Conservation (phyloP, 1,140 invertebrate species). For the Scaptodrosophila lebanonensis region DNA sequence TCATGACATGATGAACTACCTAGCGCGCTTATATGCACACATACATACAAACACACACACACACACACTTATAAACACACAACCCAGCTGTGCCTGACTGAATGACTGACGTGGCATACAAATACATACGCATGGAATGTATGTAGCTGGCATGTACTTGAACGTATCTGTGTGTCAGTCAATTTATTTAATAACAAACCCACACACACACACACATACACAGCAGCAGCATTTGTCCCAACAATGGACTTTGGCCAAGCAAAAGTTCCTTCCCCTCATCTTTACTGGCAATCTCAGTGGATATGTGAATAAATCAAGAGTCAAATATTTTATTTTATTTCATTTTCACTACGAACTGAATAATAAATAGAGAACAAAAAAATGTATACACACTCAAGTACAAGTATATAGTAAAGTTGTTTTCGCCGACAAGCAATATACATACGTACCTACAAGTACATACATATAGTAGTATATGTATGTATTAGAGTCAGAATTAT, state of each 20-base stretch:
- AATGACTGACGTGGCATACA: too few species aligned
- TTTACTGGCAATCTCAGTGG: conserved; percentile 39
- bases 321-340: conserved; percentile 65
- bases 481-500: too few species aligned
- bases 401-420: background rate
- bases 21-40: conserved; percentile 39
- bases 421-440: too few species aligned
- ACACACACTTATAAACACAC: conserved; percentile 19
- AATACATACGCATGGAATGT: background rate
- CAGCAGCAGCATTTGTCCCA: background rate
- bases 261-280: background rate
- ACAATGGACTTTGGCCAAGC: background rate
- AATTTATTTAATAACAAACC: conserved; percentile 75
- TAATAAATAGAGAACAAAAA: conserved; percentile 30
- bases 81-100: conserved; percentile 36
- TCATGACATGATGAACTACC: conserved; percentile 76
- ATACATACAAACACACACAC: conserved; percentile 19
- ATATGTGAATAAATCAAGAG: conserved; percentile 60
- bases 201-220: conserved; percentile 30
- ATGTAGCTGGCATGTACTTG: conserved; percentile 16
- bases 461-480: too few species aligned
- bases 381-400: conserved; percentile 13
- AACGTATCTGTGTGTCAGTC: conserved; percentile 51
- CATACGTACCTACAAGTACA: too few species aligned
- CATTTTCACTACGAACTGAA: conserved; percentile 31